Conservation (phyloP, 2,888 invertebrate genomes). For the Drosophila paracracens region DNA sequence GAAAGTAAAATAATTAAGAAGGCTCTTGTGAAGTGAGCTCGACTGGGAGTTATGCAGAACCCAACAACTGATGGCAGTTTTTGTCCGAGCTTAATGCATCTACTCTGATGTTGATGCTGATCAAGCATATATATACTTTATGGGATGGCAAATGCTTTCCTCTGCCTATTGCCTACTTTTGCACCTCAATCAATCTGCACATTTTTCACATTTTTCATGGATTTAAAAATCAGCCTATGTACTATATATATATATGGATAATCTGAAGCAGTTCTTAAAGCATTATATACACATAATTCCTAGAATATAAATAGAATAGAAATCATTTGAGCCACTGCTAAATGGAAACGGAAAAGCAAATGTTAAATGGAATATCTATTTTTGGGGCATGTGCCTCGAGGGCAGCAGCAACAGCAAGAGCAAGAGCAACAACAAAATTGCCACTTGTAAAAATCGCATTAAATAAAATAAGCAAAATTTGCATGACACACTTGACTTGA, state of each 20-base stretch:
- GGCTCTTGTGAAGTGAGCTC: neutral
- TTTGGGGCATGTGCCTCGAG: neutral
- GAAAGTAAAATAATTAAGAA: neutral
- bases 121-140: neutral
- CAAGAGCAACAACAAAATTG: slow-evolving; percentile 34
- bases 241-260: too few relatives aligned
- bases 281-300: neutral
- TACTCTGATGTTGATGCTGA: neutral
- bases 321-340: slow-evolving; percentile 56
- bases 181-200: too few relatives aligned
- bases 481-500: slow-evolving; percentile 66
- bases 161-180: too few relatives aligned
- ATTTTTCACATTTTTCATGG: neutral
- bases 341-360: slow-evolving; percentile 42
- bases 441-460: slow-evolving; percentile 67
- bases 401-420: neutral
- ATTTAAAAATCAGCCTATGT: neutral
- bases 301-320: slow-evolving; percentile 10
- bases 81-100: neutral
- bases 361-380: slow-evolving; percentile 28
- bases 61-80: neutral
- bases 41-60: fast-evolving
- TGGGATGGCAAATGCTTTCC: fast-evolving
- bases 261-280: neutral
- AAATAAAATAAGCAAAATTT: slow-evolving; percentile 70